Evolutionary conservation across 2,888 invertebrate species (phyloP).

Genomic region (Itoplectis maculator): DNA sequence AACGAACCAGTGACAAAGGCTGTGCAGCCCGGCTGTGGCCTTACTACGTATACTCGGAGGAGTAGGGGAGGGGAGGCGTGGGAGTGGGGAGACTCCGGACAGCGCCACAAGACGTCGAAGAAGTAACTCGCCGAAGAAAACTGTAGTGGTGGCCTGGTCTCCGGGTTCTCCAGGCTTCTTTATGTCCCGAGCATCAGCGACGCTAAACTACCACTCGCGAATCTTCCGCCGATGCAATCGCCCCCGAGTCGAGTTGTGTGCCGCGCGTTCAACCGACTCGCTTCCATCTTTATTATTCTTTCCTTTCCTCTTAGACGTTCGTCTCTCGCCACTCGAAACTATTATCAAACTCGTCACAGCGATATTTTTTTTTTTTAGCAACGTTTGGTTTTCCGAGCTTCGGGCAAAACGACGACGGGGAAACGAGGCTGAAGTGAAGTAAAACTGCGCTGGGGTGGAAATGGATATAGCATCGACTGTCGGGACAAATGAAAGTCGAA

Average conservation of each 20-base stretch:
- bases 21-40: neutral
- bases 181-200: neutral
- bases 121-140: constrained; percentile 37
- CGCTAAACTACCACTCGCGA: neutral
- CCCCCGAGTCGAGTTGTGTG: too few relatives aligned
- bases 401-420: neutral
- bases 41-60: constrained; percentile 19
- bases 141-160: constrained; percentile 6
- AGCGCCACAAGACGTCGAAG: constrained; percentile 20
- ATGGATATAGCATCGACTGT: constrained; percentile 20
- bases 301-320: neutral
- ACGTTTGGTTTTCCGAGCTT: neutral
- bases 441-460: constrained; percentile 3
- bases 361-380: neutral
- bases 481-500: constrained; percentile 47
- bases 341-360: neutral
- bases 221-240: neutral
- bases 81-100: neutral
- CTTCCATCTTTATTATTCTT: too few relatives aligned
- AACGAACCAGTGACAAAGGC: constrained; percentile 50
- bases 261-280: too few relatives aligned
- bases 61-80: too few relatives aligned
- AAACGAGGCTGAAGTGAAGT: constrained; percentile 8
- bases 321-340: neutral
- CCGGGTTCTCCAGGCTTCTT: constrained; percentile 1